These are phyloP conservation scores for Leucopternis melanops DNA, from an alignment of 2,113 vertebrate genomes.

Conservation along the genomic window DNA sequence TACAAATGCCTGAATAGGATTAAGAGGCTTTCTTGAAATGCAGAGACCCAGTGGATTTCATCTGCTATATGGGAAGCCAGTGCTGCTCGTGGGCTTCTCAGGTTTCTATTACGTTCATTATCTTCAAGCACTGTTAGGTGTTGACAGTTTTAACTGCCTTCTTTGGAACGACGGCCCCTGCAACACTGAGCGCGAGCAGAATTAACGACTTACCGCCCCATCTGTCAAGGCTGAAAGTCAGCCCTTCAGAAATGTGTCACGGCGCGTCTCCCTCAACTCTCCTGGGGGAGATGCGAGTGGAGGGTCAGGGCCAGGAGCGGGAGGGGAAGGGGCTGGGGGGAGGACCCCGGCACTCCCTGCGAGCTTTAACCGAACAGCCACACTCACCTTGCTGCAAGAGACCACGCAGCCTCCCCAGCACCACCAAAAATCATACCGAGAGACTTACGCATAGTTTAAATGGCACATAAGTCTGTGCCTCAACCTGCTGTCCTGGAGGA, in stretches of 20 bases:
- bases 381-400: neutral
- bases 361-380: neutral
- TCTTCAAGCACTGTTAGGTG: constrained; percentile 1
- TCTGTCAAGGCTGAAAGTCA: neutral
- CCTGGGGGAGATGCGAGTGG: neutral
- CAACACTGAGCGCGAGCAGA: neutral
- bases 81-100: neutral
- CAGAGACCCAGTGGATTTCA: neutral
- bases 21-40: neutral
- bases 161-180: neutral
- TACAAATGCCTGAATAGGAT: neutral
- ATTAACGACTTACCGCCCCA: neutral
- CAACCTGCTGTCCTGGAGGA: neutral
- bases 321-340: neutral
- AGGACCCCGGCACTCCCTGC: neutral
- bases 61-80: neutral
- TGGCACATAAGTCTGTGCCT: neutral
- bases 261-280: neutral
- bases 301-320: neutral
- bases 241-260: neutral
- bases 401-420: neutral
- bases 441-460: neutral
- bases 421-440: neutral
- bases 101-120: constrained; percentile 42
- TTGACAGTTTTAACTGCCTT: constrained; percentile 58